Evolutionary conservation across 2,797 vertebrate genomes (phyloP).

Genomic region (Florisuga fusca): DNA sequence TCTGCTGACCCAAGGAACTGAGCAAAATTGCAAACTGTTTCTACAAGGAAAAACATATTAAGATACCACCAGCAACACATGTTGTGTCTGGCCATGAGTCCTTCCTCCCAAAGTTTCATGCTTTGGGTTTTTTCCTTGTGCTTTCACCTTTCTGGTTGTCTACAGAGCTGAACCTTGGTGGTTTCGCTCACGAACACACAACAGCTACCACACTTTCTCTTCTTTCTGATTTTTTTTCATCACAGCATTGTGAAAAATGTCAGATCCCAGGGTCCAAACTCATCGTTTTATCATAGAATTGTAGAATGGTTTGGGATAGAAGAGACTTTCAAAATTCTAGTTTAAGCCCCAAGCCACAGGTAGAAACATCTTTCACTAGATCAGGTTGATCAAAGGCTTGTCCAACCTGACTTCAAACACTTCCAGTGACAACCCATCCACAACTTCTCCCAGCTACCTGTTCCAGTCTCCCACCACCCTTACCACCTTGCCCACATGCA

Average conservation of each 20-base stretch:
- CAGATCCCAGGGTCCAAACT: neutral
- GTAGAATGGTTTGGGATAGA: neutral
- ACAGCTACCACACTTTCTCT: neutral
- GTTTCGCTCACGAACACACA: neutral
- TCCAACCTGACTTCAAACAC: neutral
- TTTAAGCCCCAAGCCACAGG: neutral
- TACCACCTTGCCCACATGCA: neutral
- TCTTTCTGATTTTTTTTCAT: neutral
- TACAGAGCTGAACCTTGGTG: neutral
- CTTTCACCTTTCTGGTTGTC: neutral
- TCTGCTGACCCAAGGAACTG: neutral
- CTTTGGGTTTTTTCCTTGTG: accelerated
- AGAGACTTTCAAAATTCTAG: neutral
- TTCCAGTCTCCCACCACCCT: neutral
- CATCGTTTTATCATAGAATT: neutral
- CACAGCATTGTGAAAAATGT: neutral
- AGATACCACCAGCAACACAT: neutral
- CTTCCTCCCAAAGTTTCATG: neutral
- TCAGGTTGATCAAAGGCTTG: neutral
- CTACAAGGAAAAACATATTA: neutral
- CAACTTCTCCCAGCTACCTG: neutral
- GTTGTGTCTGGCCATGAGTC: neutral
- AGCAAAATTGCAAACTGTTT: neutral
- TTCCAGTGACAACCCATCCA: accelerated
- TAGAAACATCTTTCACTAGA: neutral